Conservation (phyloP, 1,140 invertebrate genomes). For the Drosophila neocordata region DNA sequence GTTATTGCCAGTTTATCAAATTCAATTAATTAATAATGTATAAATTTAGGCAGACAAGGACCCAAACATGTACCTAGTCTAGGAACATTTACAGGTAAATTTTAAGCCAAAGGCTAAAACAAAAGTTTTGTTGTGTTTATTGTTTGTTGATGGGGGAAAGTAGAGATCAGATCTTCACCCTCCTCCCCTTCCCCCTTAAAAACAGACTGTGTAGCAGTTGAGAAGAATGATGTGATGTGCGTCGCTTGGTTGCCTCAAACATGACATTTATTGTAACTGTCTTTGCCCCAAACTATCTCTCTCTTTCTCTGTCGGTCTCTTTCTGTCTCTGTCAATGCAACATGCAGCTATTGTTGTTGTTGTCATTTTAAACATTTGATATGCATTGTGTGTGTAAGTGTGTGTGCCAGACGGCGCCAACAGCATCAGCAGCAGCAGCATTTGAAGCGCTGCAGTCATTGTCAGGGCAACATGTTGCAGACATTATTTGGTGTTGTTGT, state of each 20-base stretch:
- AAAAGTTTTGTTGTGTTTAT: neutral
- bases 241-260: conserved; percentile 70
- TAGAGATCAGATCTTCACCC: conserved; percentile 26
- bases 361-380: conserved; percentile 76
- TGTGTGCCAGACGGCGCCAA: conserved; percentile 61
- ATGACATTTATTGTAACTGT: conserved; percentile 81
- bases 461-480: conserved; percentile 77
- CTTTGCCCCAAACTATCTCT: conserved; percentile 14
- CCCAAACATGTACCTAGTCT: conserved; percentile 16
- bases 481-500: conserved; percentile 28
- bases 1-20: neutral
- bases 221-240: conserved; percentile 56
- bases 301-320: neutral
- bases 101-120: conserved; percentile 49
- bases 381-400: conserved; percentile 59
- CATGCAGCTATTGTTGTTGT: conserved; percentile 37
- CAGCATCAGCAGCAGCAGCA: conserved; percentile 59
- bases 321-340: conserved; percentile 2
- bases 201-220: conserved; percentile 27
- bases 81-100: conserved; percentile 52
- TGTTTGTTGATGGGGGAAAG: conserved; percentile 18
- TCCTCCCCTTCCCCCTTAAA: neutral
- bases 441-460: conserved; percentile 58
- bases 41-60: conserved; percentile 62
- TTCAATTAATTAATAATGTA: conserved; percentile 21